Evolutionary conservation across 2,888 invertebrate genomes (phyloP).

Genomic region (Hydriomena furcata): DNA sequence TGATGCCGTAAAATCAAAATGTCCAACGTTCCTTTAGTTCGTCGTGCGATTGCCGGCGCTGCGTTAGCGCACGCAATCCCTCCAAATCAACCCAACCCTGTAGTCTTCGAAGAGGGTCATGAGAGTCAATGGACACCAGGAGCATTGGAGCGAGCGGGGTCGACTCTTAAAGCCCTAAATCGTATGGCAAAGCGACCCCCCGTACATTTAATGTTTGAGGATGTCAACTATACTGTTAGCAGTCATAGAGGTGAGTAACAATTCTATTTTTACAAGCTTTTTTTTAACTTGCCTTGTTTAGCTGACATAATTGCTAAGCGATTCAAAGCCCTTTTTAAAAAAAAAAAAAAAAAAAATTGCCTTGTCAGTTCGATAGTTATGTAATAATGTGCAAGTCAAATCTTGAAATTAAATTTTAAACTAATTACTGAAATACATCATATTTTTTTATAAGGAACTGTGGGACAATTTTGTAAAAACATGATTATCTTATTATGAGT

Average conservation of each 20-base stretch:
- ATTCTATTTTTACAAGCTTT: no score
- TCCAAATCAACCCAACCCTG: constrained; percentile 44
- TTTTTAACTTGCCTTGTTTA: no score
- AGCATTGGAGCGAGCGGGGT: constrained; percentile 75
- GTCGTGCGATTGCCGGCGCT: constrained; percentile 70
- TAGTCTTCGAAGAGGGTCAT: constrained; percentile 48
- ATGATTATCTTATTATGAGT: no score
- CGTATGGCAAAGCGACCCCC: constrained; percentile 84
- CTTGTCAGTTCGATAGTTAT: no score
- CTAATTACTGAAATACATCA: no score
- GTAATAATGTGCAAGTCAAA: no score
- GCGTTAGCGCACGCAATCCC: constrained; percentile 53
- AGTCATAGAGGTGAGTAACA: constrained; percentile 66
- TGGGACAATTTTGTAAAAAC: no score
- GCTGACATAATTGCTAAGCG: no score
- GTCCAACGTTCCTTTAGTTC: constrained; percentile 68
- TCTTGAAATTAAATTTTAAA: no score
- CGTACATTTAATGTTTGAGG: constrained; percentile 84
- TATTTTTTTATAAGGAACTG: no score
- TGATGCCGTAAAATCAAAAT: constrained; percentile 44
- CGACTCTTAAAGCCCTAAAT: constrained; percentile 77
- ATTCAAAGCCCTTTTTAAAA: no score
- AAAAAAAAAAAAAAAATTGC: no score
- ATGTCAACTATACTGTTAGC: constrained; percentile 80
- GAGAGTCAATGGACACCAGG: constrained; percentile 76